Evolutionary conservation across 2,888 invertebrate species (phyloP).

Genomic region (Julus scanicus): DNA sequence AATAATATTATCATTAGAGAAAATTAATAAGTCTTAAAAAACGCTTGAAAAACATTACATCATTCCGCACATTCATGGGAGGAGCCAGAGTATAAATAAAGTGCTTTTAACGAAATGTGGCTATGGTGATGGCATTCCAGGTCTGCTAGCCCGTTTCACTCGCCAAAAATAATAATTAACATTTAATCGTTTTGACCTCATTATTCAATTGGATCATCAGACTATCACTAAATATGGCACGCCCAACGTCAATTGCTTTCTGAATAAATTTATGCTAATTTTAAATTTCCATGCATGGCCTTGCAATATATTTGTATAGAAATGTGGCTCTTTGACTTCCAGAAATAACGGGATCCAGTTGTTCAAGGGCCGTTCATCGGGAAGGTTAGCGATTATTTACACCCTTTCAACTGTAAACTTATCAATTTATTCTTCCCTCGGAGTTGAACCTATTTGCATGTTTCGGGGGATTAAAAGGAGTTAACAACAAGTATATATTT

Average conservation of each 20-base stretch:
- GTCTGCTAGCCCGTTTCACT: neutral
- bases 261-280: neutral
- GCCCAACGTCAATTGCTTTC: neutral
- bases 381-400: neutral
- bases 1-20: too few relatives aligned
- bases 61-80: too few relatives aligned
- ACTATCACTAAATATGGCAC: slow-evolving; percentile 11
- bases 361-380: neutral
- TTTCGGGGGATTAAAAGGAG: neutral
- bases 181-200: neutral
- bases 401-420: neutral
- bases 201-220: neutral
- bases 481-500: neutral
- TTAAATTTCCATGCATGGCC: neutral
- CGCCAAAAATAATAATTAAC: neutral
- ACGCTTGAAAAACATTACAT: too few relatives aligned
- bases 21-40: too few relatives aligned
- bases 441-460: too few relatives aligned
- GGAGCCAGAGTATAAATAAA: neutral
- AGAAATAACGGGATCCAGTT: neutral
- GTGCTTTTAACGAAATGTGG: neutral
- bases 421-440: neutral
- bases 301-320: neutral
- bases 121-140: neutral
- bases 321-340: neutral